These are phyloP conservation scores for Gerris buenoi DNA, from an alignment of 1,140 invertebrate genomes.

Conservation along the genomic window DNA sequence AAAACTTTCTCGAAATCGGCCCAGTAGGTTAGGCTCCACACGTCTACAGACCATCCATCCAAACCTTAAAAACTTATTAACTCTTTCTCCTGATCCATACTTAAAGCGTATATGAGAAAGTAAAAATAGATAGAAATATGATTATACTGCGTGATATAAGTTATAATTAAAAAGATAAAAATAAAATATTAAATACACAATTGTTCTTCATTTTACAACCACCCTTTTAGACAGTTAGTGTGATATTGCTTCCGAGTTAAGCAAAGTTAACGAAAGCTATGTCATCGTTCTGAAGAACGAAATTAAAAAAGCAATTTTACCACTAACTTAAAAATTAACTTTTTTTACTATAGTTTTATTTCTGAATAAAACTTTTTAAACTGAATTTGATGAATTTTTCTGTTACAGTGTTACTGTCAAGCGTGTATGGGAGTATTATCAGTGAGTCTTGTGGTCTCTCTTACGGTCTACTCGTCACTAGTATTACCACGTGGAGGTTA, in stretches of 20 bases:
- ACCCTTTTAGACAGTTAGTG: not conserved
- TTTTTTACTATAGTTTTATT: not conserved
- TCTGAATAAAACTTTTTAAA: not conserved
- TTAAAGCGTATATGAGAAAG: too few relatives aligned
- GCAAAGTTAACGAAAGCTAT: too few relatives aligned
- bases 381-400: not conserved
- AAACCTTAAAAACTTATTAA: too few relatives aligned
- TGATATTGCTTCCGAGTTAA: not conserved
- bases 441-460: constrained; percentile 62
- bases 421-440: constrained; percentile 66
- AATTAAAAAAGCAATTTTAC: too few relatives aligned
- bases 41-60: too few relatives aligned
- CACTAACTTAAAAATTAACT: not conserved
- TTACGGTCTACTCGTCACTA: constrained; percentile 60
- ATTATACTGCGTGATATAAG: too few relatives aligned
- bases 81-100: too few relatives aligned
- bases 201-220: not conserved
- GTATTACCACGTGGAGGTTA: constrained; percentile 64
- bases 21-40: too few relatives aligned
- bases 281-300: too few relatives aligned
- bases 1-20: too few relatives aligned
- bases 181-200: not conserved
- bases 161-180: too few relatives aligned
- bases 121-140: too few relatives aligned
- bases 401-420: constrained; percentile 34